phyloP scores from a whole-genome alignment of 2,113 vertebrate species.

The Mus musculus region DNA sequence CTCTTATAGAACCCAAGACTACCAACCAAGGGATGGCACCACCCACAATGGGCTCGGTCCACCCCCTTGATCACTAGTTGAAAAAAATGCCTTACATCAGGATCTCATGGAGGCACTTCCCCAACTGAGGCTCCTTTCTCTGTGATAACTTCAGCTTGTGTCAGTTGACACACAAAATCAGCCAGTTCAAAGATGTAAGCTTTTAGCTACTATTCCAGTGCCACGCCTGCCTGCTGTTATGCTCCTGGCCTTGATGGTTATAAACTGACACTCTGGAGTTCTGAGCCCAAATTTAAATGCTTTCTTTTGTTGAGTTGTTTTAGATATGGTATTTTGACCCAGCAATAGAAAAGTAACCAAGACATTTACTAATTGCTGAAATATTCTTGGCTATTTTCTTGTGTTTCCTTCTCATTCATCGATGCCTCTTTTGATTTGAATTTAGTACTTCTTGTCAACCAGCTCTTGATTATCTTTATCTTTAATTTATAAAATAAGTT shows the following conservation, averaged over 20 bases:
- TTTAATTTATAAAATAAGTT: slow-evolving; percentile 68
- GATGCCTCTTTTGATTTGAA: not conserved
- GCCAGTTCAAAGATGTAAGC: not conserved
- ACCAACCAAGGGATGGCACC: too few relatives aligned
- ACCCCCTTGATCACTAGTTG: too few relatives aligned
- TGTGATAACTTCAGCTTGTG: too few relatives aligned
- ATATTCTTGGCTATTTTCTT: not conserved
- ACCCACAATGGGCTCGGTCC: too few relatives aligned
- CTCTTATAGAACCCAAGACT: too few relatives aligned
- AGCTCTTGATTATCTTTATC: not conserved
- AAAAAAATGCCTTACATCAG: too few relatives aligned
- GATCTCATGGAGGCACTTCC: too few relatives aligned
- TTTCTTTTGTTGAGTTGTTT: not conserved
- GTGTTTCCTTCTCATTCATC: not conserved
- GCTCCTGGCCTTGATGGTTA: not conserved
- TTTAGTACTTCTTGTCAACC: not conserved
- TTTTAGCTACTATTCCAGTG: not conserved
- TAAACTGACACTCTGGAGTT: not conserved
- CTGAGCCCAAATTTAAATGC: not conserved
- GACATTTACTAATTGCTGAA: not conserved
- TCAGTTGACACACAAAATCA: too few relatives aligned
- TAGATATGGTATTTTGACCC: not conserved
- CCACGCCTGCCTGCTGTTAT: not conserved
- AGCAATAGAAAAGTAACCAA: not conserved
- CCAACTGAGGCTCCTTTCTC: too few relatives aligned